Conservation (phyloP, 2,797 vertebrate species). For the Macrochelys suwanniensis region DNA sequence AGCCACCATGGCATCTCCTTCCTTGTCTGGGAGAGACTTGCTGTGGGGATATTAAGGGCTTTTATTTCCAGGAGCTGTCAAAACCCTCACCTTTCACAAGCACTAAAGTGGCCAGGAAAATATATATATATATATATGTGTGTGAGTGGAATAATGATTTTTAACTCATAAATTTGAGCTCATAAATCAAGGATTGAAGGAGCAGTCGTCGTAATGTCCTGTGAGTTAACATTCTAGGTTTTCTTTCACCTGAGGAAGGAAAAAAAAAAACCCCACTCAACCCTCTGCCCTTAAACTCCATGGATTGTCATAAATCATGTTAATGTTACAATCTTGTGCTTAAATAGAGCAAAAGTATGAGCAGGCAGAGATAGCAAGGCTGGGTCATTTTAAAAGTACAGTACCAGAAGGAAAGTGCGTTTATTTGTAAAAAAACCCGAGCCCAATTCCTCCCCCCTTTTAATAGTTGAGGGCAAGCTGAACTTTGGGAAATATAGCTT, state of each 20-base stretch:
- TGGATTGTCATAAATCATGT: conserved; percentile 64
- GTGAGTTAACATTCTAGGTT: conserved; percentile 52
- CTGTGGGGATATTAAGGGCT: conserved; percentile 48
- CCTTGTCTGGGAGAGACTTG: conserved; percentile 42
- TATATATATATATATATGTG: background rate
- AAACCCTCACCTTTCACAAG: conserved; percentile 77
- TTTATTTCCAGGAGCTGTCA: conserved; percentile 77
- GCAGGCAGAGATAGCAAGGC: background rate
- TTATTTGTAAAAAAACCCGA: fast-evolving
- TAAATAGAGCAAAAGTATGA: conserved; percentile 12
- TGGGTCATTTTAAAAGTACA: background rate
- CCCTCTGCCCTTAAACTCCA: conserved; percentile 41
- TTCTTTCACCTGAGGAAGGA: conserved; percentile 73
- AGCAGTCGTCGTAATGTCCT: conserved; percentile 3
- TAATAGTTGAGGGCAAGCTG: background rate
- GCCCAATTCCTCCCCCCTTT: background rate
- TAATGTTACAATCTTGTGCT: conserved; percentile 29
- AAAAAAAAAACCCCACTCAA: background rate
- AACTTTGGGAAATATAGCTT: background rate
- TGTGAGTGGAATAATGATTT: conserved; percentile 61
- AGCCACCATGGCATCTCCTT: conserved; percentile 38
- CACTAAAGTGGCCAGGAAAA: conserved; percentile 52
- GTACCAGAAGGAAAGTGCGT: background rate
- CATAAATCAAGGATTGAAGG: conserved; percentile 63
- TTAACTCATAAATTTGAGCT: conserved; percentile 63